Conservation (phyloP, 2,888 invertebrate species). For the Callimorpha dominula region DNA sequence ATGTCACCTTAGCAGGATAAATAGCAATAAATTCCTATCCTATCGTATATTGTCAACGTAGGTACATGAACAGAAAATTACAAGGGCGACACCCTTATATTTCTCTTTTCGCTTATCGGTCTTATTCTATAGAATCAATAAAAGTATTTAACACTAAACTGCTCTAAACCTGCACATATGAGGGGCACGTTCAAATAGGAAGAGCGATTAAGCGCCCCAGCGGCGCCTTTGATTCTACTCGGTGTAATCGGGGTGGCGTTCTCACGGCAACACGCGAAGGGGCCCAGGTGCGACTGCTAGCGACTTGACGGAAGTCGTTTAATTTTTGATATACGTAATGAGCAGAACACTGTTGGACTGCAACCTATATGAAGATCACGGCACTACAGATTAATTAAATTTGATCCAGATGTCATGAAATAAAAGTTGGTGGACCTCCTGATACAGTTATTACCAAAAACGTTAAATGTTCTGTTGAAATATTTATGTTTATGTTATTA, state of each 20-base stretch:
- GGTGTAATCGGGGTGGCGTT: constrained; percentile 49
- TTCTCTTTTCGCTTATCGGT: constrained; percentile 20
- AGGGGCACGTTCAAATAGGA: constrained; percentile 44
- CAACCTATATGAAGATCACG: background rate
- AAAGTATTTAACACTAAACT: constrained; percentile 45
- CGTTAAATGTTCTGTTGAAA: background rate
- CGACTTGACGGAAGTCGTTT: constrained; percentile 20
- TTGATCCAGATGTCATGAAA: background rate
- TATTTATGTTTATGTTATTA: background rate
- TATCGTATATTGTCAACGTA: constrained; percentile 16
- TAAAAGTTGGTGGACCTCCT: background rate
- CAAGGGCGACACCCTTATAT: constrained; percentile 26
- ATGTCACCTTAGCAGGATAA: constrained; percentile 10
- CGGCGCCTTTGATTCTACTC: constrained; percentile 53
- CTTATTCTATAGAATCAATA: constrained; percentile 42
- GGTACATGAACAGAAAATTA: constrained; percentile 15
- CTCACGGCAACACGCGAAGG: constrained; percentile 52
- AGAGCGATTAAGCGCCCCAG: constrained; percentile 49
- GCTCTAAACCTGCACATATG: constrained; percentile 38
- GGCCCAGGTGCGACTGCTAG: constrained; percentile 31
- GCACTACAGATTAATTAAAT: background rate
- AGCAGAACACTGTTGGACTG: background rate
- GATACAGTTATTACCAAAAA: background rate
- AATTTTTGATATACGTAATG: background rate
- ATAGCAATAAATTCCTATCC: constrained; percentile 18